These are phyloP conservation scores for Hedychridium roseum DNA, from an alignment of 2,888 invertebrate genomes.

Conservation along the genomic window DNA sequence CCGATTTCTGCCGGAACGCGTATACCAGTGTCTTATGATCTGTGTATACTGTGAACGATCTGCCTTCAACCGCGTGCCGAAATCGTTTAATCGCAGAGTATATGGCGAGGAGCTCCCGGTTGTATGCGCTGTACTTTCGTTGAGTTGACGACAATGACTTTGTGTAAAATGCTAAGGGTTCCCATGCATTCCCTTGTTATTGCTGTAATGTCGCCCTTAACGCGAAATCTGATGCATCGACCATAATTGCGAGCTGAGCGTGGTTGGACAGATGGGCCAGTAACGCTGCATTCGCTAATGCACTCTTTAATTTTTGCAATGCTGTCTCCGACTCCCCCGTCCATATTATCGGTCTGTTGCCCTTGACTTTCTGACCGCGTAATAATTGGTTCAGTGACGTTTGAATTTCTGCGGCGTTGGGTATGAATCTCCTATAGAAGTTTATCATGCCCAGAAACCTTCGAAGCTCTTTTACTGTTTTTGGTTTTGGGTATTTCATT, in stretches of 20 bases:
- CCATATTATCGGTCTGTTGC: background rate
- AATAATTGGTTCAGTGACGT: too few relatives aligned
- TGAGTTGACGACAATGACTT: background rate
- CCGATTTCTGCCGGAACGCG: background rate
- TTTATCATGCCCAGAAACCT: background rate
- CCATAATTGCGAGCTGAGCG: background rate
- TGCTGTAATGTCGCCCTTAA: slow-evolving; percentile 4
- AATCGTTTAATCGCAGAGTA: background rate
- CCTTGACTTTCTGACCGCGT: background rate
- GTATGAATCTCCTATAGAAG: background rate
- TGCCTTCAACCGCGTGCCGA: background rate
- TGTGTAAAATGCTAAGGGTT: background rate
- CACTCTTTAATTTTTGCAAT: background rate
- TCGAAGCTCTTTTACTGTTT: background rate
- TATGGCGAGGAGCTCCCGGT: background rate
- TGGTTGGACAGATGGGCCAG: background rate
- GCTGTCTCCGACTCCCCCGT: background rate
- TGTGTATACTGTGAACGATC: background rate
- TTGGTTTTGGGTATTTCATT: background rate
- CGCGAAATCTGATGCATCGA: background rate
- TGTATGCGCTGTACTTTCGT: background rate
- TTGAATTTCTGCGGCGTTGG: background rate
- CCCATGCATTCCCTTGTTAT: too few relatives aligned
- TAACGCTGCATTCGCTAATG: background rate
- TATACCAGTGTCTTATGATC: slow-evolving; percentile 1